These are phyloP conservation scores for Pipistrellus kuhlii DNA, from an alignment of 2,797 vertebrate species.

Conservation along the genomic window DNA sequence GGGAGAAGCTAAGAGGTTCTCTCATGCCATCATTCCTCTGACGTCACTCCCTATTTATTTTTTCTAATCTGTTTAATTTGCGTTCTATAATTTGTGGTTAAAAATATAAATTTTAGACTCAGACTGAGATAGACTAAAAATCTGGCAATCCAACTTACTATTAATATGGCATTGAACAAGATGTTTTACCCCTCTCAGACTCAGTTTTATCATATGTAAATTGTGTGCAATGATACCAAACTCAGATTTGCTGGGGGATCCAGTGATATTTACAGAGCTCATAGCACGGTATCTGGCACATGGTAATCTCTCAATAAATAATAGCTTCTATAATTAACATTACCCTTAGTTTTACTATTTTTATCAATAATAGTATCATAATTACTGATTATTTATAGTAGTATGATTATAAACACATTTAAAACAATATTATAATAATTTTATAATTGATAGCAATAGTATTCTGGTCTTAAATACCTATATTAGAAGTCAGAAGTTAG, in stretches of 20 bases:
- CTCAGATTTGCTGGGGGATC: not conserved
- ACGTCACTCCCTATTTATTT: not conserved
- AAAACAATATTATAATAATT: not conserved
- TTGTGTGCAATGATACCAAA: not conserved
- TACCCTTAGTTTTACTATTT: conserved; percentile 11
- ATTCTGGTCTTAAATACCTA: not conserved
- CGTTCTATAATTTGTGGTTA: not conserved
- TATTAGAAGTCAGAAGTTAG: not conserved
- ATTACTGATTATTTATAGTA: not conserved
- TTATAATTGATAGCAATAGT: not conserved
- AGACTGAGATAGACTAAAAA: not conserved
- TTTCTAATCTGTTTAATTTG: not conserved
- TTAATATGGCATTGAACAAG: not conserved
- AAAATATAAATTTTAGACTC: not conserved
- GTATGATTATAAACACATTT: not conserved
- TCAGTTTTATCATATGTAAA: conserved; percentile 37
- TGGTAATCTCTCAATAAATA: conserved; percentile 3
- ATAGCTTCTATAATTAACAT: conserved; percentile 21
- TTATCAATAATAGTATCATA: not conserved
- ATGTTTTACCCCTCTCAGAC: not conserved
- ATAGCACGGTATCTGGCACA: not conserved
- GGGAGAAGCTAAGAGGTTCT: no score
- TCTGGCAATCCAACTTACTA: not conserved
- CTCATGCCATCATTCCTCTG: no score
- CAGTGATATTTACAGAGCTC: not conserved